Evolutionary conservation across 1,140 invertebrate species (phyloP), one percentile per base, ranked within the genome.

Genomic region (Saxidomus purpurata): DNA sequence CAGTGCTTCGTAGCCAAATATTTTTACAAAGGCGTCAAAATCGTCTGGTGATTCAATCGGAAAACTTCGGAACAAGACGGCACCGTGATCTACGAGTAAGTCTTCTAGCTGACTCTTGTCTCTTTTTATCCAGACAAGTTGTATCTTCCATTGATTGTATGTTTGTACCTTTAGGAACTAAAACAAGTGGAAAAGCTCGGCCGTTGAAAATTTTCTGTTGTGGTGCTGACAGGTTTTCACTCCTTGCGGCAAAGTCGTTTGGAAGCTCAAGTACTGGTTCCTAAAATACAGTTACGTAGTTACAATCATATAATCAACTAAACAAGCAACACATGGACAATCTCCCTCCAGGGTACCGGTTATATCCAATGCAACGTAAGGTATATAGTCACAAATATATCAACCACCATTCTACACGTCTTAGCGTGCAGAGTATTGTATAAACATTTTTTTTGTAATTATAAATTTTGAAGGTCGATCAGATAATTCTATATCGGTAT

Each of bases 21-120:
- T 71, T 67, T 92, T 91, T 2, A 93, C 92, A 84, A 94, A 94
- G 2, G 55, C 49, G 81, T 94, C 93, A 61, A 94, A 94, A 31
- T 92, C 90, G 74, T 83, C 89, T 2, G 93, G 79, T 22, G 88
- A 84, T 8, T 92, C 49, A 4, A 94, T 17, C 4, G 94, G 92
- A 83, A 94, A 94, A 43, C 81, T 90, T 31, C 94, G 91, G 71
- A 94, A 94, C 4, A 94, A 80, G 80, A 94, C 91, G 0, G 93
- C 93, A 15, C 94, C 93, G 82, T 93, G 71, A 61, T 94, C 82
- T n/a, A 94, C 43, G 34, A 94, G 89, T 13, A 91, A 43, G 0
- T 88, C n/a, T 15, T 93, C 79, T 15, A 94, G 49, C 11, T 47
- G 38, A 11, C 80, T 31, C 22, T 69, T 90, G 22, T 93, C 90